Evolutionary conservation across 2,888 invertebrate genomes (phyloP), one percentile per base, ranked within the genome.

Genomic region (Meiosimyza platycephala): DNA sequence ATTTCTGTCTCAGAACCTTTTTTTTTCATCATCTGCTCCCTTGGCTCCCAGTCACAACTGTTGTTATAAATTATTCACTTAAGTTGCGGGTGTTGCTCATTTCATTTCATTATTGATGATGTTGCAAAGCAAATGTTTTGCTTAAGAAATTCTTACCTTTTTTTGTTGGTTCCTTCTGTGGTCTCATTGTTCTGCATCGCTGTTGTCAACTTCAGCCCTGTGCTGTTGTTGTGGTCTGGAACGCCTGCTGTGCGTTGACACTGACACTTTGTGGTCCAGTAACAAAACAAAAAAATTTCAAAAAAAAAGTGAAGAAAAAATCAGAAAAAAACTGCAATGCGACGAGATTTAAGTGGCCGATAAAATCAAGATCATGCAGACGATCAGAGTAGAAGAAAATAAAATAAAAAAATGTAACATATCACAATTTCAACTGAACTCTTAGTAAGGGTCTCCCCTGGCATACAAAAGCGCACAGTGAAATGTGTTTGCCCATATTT

Each of bases 11-110:
- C 7, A 40, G 9, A 40, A 9, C 9, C 63, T 71, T 74, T 74
- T 71, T 33, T 40, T n/a, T n/a, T n/a, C n/a, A n/a, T n/a, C 52
- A 62, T 16, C 16, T 78, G 75, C 70, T 60, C 74, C 80, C 77
- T 81, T 80, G 82, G 80, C 80, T 76, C 78, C 11, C 54, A 13
- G 15, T 15, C 18, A n/a, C 68, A 9, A 47, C 47, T 48, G 15
- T 66, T 81, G 83, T 83, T 84, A 84, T 83, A 84, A 83, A 83
- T 83, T 83, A 83, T 83, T 80, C 83, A 83, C 83, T 84, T 84
- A 84, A 83, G 83, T 84, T 83, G 83, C 83, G 83, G 83, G 83
- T 83, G 84, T 82, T 70, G 62, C 70, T 70, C 54, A 70, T 82
- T 83, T 40, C 40, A 40, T 40, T 40, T 84, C 83, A 82, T 83